These are phyloP conservation scores for Caenorhabditis wallacei DNA, from an alignment of 2,888 invertebrate species.

Conservation along the genomic window DNA sequence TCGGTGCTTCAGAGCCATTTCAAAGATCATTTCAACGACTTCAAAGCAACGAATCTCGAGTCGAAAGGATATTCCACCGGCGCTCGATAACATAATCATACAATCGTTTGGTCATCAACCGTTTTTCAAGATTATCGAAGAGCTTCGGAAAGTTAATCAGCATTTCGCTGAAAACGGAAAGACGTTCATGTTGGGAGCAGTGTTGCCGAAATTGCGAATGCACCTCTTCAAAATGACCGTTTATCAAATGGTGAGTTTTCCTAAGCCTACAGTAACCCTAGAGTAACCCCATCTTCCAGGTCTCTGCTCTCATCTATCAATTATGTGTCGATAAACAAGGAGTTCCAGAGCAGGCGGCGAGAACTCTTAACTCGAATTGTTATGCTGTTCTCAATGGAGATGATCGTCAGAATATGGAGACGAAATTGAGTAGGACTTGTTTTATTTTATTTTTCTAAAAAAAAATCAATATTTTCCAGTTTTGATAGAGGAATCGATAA, in stretches of 20 bases:
- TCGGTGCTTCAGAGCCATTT: conserved; percentile 1
- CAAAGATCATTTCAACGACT: background rate
- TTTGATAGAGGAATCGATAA: background rate
- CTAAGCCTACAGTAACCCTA: background rate
- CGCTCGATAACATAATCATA: background rate
- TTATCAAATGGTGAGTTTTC: conserved; percentile 15
- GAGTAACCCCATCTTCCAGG: background rate
- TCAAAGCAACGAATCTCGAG: background rate
- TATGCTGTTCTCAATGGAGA: background rate
- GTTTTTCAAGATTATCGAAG: conserved; percentile 2
- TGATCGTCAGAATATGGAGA: background rate
- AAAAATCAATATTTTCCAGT: background rate
- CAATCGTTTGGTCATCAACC: background rate
- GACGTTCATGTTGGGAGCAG: conserved; percentile 16
- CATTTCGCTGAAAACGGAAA: background rate
- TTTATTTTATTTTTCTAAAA: background rate
- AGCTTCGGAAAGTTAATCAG: conserved; percentile 19
- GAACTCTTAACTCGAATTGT: background rate
- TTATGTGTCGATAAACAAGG: background rate
- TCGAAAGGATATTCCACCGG: conserved; percentile 31
- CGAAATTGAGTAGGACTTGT: background rate
- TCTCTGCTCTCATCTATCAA: background rate
- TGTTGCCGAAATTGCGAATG: conserved; percentile 17
- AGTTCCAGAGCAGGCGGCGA: background rate
- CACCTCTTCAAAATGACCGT: conserved; percentile 2